Evolutionary conservation across 2,888 invertebrate genomes (phyloP), one percentile per base, ranked within the genome.

Genomic region (Drosophila subsilvestris): DNA sequence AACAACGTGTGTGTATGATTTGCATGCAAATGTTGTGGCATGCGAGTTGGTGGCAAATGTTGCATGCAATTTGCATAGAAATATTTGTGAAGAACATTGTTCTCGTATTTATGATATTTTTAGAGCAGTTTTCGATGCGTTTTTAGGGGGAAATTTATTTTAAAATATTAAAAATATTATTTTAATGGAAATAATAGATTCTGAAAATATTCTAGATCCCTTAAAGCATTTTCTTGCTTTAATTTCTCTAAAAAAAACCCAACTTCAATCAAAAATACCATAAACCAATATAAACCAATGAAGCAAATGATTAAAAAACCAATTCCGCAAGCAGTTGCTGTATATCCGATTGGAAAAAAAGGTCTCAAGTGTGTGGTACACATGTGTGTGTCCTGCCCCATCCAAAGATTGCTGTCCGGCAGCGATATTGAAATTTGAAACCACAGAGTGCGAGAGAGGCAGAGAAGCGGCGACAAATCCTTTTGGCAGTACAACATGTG

Each of bases 391-490:
- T 47, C 66, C 32, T 10, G 37, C 37, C 32, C 32, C 32, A 14
- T 12, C 32, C 32, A 32, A 12, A 32, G 32, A 32, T 27, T 14
- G 32, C 37, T 65, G 65, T 67, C 68, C 68, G 47, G 53, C 48
- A 68, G 42, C 55, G 73, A 76, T 86, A 80, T 81, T 83, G 89
- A 84, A 88, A 84, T 84, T 50, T 55, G 81, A 88, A 74, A 88
- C 86, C 75, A 72, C 65, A 74, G 71, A 59, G 57, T n/a, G n/a
- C 14, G 14, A 5, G 32, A 27, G 27, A 8, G 8, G 9, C 27
- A 27, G 12, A 43, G 20, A 29, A 54, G 59, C 42, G 37, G 50
- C 53, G 44, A 63, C 60, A 79, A 76, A 68, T 74, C 67, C 78
- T 66, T 75, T 73, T 68, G 69, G 54, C 56, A 59, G 53, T 53